phyloP scores from a whole-genome alignment of 2,113 vertebrate species.

The Varanus komodoensis region DNA sequence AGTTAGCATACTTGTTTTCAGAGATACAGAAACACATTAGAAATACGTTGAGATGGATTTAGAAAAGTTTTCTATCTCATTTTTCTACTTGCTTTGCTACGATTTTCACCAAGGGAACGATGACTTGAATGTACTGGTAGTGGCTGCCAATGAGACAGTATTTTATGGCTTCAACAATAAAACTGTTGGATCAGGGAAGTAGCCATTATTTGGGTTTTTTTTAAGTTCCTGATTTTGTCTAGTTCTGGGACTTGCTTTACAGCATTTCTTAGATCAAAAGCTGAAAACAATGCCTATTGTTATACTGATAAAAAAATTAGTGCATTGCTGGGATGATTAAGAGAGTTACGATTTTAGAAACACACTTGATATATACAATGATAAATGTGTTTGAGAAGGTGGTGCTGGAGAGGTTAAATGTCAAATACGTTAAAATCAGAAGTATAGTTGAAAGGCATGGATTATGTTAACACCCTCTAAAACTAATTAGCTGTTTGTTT shows the following conservation, averaged over 20 bases:
- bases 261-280: background rate
- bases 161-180: background rate
- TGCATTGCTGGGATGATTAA: background rate
- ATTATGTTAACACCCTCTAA: background rate
- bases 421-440: background rate
- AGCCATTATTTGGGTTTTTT: no score
- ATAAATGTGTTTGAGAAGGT: background rate
- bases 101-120: background rate
- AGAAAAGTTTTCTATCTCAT: conserved; percentile 7
- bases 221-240: no score
- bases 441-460: background rate
- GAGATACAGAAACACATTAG: background rate
- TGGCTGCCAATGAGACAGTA: no score
- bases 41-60: background rate
- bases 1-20: conserved; percentile 44
- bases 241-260: no score
- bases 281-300: background rate
- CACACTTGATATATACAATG: background rate
- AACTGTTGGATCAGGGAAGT: background rate
- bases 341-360: background rate
- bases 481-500: background rate
- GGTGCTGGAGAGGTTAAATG: background rate
- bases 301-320: conserved; percentile 24
- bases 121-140: no score
- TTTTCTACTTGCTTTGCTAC: background rate